A percentile compares a stretch with the other conserved stretches of the same genome.
These are phyloP conservation scores for Zosterops hypoxanthus DNA, from an alignment of 2,113 vertebrate species.

Conservation along the genomic window DNA sequence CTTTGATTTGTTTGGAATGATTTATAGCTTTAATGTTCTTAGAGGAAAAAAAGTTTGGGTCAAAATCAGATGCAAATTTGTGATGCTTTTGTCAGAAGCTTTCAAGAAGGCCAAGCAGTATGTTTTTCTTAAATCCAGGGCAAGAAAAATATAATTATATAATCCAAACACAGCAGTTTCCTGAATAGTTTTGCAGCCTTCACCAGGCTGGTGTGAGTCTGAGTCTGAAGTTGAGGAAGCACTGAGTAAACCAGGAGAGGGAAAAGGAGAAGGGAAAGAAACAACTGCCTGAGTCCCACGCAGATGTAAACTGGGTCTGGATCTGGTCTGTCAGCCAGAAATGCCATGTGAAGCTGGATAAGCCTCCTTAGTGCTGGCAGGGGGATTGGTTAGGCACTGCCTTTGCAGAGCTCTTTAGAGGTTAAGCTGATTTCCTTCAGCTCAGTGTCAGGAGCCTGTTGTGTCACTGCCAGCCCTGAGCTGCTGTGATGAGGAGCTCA, in stretches of 20 bases:
- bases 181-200: not conserved
- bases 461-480: not conserved
- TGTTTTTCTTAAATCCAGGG: not conserved
- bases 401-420: slow-evolving; percentile 12
- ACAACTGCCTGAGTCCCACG: not conserved
- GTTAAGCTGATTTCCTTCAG: slow-evolving; percentile 40
- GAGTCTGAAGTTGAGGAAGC: not conserved
- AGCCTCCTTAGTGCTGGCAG: slow-evolving; percentile 24
- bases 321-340: not conserved
- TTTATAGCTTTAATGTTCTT: not conserved
- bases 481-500: not conserved
- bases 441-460: not conserved
- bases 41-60: not conserved
- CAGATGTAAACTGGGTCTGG: not conserved
- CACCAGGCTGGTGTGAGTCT: not conserved
- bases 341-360: not conserved
- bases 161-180: not conserved
- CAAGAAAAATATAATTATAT: not conserved
- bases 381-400: not conserved
- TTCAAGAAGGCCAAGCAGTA: not conserved
- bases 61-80: not conserved
- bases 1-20: slow-evolving; percentile 35
- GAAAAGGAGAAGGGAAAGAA: not conserved
- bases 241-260: not conserved
- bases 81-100: not conserved